phyloP scores from a whole-genome alignment of 2,888 invertebrate species.

The Leucozona laternaria region DNA sequence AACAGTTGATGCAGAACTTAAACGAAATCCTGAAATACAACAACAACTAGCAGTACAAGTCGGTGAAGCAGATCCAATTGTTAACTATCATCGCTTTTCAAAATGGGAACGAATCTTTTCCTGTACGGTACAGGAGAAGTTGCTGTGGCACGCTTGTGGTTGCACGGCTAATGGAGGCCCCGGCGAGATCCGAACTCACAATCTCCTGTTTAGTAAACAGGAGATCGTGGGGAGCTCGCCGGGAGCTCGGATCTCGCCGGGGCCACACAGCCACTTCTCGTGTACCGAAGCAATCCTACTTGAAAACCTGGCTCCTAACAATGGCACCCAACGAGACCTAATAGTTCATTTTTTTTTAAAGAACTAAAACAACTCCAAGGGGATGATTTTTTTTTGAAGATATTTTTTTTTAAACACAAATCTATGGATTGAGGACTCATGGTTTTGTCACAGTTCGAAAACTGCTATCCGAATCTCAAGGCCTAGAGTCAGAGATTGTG shows the following conservation, averaged over 20 bases:
- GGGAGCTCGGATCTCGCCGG: no score
- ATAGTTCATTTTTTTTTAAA: neutral
- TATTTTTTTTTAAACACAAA: neutral
- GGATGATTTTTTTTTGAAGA: neutral
- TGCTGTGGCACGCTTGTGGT: no score
- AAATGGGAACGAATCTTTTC: conserved; percentile 35
- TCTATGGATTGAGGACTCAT: neutral
- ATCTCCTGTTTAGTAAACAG: no score
- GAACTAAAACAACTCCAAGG: neutral
- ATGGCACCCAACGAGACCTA: conserved; percentile 2
- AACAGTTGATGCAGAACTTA: neutral
- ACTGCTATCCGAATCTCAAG: neutral
- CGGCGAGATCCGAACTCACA: no score
- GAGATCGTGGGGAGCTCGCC: no score
- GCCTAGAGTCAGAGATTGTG: neutral
- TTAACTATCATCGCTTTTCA: conserved; percentile 18
- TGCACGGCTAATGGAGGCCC: no score
- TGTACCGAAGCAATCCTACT: neutral
- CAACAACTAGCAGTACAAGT: conserved; percentile 9
- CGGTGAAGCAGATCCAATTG: neutral
- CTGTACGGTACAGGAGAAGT: conserved; percentile 31
- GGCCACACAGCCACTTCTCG: neutral
- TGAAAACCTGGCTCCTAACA: neutral
- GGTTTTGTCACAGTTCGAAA: neutral
- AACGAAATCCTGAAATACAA: no score